Base-by-base conservation (phyloP, 2,797 vertebrate genomes). In the Typhlichthys subterraneus region DNA sequence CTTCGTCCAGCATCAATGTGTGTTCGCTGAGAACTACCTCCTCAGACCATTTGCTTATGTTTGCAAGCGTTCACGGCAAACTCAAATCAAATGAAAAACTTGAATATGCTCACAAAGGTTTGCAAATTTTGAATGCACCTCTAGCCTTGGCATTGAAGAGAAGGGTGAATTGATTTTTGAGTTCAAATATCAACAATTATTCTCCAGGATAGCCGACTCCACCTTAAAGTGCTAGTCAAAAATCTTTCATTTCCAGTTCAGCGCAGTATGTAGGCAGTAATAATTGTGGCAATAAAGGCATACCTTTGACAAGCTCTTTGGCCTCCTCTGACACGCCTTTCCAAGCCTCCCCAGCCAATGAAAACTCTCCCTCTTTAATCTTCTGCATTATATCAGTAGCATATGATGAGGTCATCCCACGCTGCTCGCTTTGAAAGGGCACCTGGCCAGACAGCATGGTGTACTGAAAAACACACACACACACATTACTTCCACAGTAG, bases 391-490 rank as follows among this genome's bases (percentile, higher is more conserved):
- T 97, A 73, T 96, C 95, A 0, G 94, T 93, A 0, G 95, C 95
- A 10, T 93, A 93, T 2, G 91, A 94, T 6, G 94, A 94, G 14
- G 95, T 94, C 81, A 94, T 92, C 67, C 94, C 93, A 60, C 89
- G 85, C 74, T 91, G 89, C 59, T 91, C 91, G 19, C 92, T 94
- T 85, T 95, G 96, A 91, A 97, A 97, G 0, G 96, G 96, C 68
- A 96, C 96, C 85, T 96, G 95, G 51, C 96, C 96, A 0, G 95
- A 97, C 66, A 97, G 93, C 94, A 97, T 97, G 81, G 96, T 97
- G 90, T 97, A 97, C 96, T 97, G 80, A 53, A 65, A 69, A 29
- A 58, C 56, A 77, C 45, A 64, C n/a, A 73, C 11, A 53, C 54
- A 50, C 51, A 14, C 53, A 62, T 84, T 66, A 85, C 66, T 11